Evolutionary conservation across 2,888 invertebrate species (phyloP).

Genomic region (Penaeus monodon): DNA sequence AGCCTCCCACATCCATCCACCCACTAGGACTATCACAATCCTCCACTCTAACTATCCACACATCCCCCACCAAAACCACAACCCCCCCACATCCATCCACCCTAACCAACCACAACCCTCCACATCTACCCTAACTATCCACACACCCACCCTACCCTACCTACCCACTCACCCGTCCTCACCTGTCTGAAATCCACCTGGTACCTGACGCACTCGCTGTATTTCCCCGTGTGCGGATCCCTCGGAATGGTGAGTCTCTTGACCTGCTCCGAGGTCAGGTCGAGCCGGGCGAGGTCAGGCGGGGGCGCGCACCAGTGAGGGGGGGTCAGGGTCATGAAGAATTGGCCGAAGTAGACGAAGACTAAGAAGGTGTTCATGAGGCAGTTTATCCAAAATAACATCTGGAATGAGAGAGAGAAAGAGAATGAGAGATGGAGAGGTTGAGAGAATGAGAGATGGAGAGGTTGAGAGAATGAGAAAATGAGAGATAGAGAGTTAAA

Average conservation of each 20-base stretch:
- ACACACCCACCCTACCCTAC: too few relatives aligned
- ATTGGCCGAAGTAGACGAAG: conserved; percentile 91
- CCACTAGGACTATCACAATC: too few relatives aligned
- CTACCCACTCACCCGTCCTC: not conserved
- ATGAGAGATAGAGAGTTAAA: too few relatives aligned
- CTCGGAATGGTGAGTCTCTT: conserved; percentile 43
- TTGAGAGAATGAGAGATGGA: too few relatives aligned
- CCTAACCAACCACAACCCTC: too few relatives aligned
- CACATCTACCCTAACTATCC: too few relatives aligned
- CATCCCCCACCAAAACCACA: too few relatives aligned
- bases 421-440: not conserved
- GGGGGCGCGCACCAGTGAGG: conserved; percentile 87
- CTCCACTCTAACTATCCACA: too few relatives aligned
- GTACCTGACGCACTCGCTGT: conserved; percentile 30
- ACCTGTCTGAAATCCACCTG: conserved; percentile 43
- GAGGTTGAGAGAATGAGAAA: too few relatives aligned
- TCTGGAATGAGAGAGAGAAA: conserved; percentile 5
- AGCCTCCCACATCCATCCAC: too few relatives aligned
- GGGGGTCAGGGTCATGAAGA: conserved; percentile 90
- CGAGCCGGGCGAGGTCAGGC: conserved; percentile 71
- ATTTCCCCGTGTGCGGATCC: conserved; percentile 4
- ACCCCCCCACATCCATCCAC: too few relatives aligned
- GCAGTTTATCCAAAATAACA: conserved; percentile 45
- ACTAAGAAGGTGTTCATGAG: conserved; percentile 74
- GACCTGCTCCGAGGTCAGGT: conserved; percentile 33